These are phyloP conservation scores for Cottus gobio DNA, from an alignment of 2,113 vertebrate genomes.

Conservation along the genomic window DNA sequence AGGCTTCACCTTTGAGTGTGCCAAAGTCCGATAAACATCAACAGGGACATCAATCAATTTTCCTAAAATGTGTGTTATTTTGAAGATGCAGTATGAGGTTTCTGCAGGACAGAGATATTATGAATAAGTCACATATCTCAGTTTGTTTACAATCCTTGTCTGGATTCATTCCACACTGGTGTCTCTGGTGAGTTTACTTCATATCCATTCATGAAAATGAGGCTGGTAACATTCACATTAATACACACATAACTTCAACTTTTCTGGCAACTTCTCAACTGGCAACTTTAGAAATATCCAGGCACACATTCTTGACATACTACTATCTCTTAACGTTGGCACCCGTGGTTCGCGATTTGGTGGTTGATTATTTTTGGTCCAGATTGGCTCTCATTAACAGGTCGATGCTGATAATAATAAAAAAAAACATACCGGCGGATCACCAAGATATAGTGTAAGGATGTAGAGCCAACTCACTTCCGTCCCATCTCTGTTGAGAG, in stretches of 20 bases:
- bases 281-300: slow-evolving; percentile 9
- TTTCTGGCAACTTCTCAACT: slow-evolving; percentile 39
- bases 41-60: slow-evolving; percentile 48
- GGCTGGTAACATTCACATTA: slow-evolving; percentile 21
- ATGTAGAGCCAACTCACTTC: too few relatives aligned
- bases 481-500: too few relatives aligned
- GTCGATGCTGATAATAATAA: too few relatives aligned
- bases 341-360: too few relatives aligned
- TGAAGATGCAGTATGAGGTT: slow-evolving; percentile 26
- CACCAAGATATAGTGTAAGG: too few relatives aligned
- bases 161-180: slow-evolving; percentile 36
- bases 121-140: slow-evolving; percentile 54
- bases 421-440: too few relatives aligned
- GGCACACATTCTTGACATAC: slow-evolving; percentile 27
- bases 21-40: slow-evolving; percentile 42
- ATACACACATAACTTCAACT: slow-evolving; percentile 30
- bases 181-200: slow-evolving; percentile 30
- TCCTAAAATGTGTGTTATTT: slow-evolving; percentile 34
- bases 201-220: slow-evolving; percentile 42
- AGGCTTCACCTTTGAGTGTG: slow-evolving; percentile 34
- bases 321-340: slow-evolving; percentile 1
- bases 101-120: slow-evolving; percentile 46
- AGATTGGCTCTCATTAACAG: too few relatives aligned
- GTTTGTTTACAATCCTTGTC: slow-evolving; percentile 36
- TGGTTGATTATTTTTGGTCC: too few relatives aligned